Evolutionary conservation across 35 echinoderm and acorn worm species (phyloP).

Genomic region (Apostichopus californicus): DNA sequence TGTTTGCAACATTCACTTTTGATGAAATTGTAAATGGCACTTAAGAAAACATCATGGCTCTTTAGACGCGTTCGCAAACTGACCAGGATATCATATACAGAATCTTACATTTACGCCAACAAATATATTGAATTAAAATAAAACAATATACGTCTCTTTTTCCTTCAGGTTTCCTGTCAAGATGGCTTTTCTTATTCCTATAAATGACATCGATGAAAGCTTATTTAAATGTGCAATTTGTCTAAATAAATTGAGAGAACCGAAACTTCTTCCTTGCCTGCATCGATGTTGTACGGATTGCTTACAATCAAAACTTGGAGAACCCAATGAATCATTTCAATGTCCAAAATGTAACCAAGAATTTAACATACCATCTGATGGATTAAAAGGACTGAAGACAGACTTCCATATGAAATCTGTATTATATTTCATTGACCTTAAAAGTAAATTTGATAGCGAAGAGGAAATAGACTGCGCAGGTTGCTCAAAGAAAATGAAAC

Average conservation of each 20-base stretch:
- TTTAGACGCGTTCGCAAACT: too few species aligned
- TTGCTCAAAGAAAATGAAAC: neutral
- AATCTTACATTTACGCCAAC: too few species aligned
- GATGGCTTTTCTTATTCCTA: neutral
- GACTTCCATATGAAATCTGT: neutral
- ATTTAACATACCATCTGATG: neutral
- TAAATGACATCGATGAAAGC: constrained; percentile 27
- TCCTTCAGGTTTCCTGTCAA: neutral
- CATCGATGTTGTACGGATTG: constrained; percentile 26
- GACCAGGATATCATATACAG: too few species aligned
- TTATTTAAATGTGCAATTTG: constrained; percentile 40
- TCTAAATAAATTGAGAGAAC: constrained; percentile 23
- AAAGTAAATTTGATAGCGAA: neutral
- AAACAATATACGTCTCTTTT: neutral
- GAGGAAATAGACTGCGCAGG: neutral
- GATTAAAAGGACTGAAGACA: neutral
- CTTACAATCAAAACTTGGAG: neutral
- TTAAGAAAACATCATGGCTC: too few species aligned
- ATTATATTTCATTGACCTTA: neutral
- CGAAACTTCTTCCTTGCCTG: constrained; percentile 27
- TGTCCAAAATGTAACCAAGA: neutral
- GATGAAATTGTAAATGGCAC: too few species aligned
- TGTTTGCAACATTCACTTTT: too few species aligned
- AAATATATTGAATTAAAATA: too few species aligned
- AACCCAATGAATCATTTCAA: neutral